Evolutionary conservation across 2,113 vertebrate genomes (phyloP).

Genomic region (Donacobius atricapilla): DNA sequence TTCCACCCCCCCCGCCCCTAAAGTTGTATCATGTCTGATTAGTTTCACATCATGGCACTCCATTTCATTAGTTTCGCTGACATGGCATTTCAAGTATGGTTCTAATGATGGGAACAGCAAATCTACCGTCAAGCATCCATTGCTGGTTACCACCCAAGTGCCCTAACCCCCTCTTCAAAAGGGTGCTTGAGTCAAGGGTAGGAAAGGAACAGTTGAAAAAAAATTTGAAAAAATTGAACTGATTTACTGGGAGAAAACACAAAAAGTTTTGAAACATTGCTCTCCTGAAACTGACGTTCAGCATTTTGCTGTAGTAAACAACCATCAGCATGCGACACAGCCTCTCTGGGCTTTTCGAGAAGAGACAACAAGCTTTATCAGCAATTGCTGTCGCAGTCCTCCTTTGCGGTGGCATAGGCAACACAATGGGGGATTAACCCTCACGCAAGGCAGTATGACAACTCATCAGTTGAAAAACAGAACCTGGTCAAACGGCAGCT

Average conservation of each 20-base stretch:
- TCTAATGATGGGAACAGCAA: slow-evolving; percentile 6
- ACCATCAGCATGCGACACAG: slow-evolving; percentile 42
- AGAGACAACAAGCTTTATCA: slow-evolving; percentile 67
- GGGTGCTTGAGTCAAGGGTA: neutral
- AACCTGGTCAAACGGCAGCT: slow-evolving; percentile 41
- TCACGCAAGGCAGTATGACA: slow-evolving; percentile 8
- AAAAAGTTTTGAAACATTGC: neutral
- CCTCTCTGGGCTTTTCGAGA: slow-evolving; percentile 64
- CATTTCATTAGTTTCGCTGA: slow-evolving; percentile 44
- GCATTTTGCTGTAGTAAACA: slow-evolving; percentile 51
- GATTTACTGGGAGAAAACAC: neutral
- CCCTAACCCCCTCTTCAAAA: neutral
- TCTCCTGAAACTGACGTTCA: slow-evolving; percentile 16
- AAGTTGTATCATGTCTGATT: slow-evolving; percentile 39
- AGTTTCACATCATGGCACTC: slow-evolving; percentile 12
- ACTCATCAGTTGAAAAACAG: slow-evolving; percentile 35
- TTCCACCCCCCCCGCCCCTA: neutral
- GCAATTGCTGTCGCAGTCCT: slow-evolving; percentile 50
- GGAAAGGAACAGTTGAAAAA: neutral
- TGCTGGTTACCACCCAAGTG: neutral
- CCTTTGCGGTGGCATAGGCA: slow-evolving; percentile 33
- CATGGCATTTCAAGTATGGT: slow-evolving; percentile 7
- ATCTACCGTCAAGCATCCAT: neutral
- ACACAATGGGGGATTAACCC: slow-evolving; percentile 68
- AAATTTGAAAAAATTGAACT: no score